phyloP scores from a whole-genome alignment of 92 coral and sea anemone species.

The Pocillopora grandis region DNA sequence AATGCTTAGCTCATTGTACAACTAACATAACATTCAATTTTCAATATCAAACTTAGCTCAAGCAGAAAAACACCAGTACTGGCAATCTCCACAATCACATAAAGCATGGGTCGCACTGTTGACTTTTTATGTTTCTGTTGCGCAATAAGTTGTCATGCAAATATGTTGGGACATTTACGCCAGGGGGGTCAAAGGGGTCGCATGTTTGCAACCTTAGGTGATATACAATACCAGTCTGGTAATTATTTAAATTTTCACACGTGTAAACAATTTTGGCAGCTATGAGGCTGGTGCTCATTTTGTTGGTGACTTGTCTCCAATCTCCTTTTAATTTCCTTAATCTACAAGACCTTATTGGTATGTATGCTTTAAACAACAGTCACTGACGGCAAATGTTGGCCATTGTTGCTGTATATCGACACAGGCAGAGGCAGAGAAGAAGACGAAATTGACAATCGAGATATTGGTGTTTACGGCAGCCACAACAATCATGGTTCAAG shows the following conservation, averaged over 20 bases:
- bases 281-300: conserved; percentile 1
- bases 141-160: too few species aligned
- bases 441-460: background rate
- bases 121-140: too few species aligned
- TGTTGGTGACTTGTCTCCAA: background rate
- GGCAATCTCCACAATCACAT: too few species aligned
- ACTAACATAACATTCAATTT: too few species aligned
- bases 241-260: background rate
- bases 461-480: conserved; percentile 1
- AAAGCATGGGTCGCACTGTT: too few species aligned
- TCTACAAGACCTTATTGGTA: background rate
- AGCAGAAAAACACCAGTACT: too few species aligned
- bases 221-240: too few species aligned
- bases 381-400: background rate
- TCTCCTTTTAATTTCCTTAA: conserved; percentile 6
- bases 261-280: background rate
- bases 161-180: too few species aligned
- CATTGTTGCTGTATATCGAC: background rate
- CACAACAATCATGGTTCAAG: background rate
- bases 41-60: too few species aligned
- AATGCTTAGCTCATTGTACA: too few species aligned
- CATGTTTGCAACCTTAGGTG: too few species aligned
- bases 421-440: background rate
- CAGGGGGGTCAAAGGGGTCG: too few species aligned
- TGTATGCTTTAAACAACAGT: background rate